These are phyloP conservation scores for Philaenus spumarius DNA, from an alignment of 1,140 invertebrate species.

Conservation along the genomic window DNA sequence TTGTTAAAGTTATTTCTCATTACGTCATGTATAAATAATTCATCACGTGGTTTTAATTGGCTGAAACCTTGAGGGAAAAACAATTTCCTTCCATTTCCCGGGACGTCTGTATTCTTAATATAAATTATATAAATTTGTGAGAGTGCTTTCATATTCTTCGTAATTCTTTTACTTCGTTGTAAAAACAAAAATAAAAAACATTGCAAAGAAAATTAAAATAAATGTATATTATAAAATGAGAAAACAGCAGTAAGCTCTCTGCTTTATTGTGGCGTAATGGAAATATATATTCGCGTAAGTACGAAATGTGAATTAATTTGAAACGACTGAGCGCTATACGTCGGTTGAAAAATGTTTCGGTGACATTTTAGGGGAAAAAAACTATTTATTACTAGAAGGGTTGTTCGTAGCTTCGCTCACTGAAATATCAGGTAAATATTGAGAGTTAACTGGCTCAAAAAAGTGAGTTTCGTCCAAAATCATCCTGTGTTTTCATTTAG, in stretches of 20 bases:
- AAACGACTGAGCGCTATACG: too few species aligned
- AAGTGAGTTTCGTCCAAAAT: too few species aligned
- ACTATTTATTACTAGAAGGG: too few species aligned
- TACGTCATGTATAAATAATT: not conserved
- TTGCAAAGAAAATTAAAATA: not conserved
- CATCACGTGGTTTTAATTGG: not conserved
- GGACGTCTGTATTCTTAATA: not conserved
- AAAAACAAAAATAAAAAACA: not conserved
- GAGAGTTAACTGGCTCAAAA: too few species aligned
- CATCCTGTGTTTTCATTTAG: too few species aligned
- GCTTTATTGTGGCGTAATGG: not conserved
- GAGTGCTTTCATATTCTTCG: not conserved
- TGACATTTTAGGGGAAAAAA: too few species aligned
- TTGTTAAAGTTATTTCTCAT: not conserved
- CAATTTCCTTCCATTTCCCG: not conserved
- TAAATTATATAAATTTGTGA: not conserved
- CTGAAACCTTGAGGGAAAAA: not conserved
- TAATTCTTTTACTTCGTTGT: not conserved
- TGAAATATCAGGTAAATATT: too few species aligned
- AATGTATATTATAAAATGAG: constrained; percentile 4
- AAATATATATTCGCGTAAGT: too few species aligned
- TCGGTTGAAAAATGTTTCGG: too few species aligned
- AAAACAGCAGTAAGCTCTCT: not conserved
- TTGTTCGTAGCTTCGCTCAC: too few species aligned
- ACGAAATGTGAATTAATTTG: too few species aligned